Base-by-base conservation (phyloP, 2,888 invertebrate genomes). In the Ormia ochracea region DNA sequence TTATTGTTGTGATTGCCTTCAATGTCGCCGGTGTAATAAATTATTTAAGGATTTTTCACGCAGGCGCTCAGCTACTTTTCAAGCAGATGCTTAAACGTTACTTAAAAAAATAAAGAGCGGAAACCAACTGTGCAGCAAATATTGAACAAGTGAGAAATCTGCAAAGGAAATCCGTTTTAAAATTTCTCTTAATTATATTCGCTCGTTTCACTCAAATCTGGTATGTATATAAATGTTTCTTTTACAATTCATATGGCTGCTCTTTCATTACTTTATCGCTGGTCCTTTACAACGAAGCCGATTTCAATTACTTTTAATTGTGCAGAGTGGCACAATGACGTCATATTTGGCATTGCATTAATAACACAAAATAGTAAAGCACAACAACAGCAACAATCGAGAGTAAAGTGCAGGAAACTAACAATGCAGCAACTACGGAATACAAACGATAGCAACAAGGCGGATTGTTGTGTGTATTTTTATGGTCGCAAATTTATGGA, bases 11-110 rank as follows among this genome's bases (percentile, higher is more conserved):
- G 79, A 72, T 75, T 63, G 68, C 68, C 75, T 82, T 70, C 72
- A 82, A 82, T 79, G 74, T 83, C 81, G 83, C 83, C 83, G 83
- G 83, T 83, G 78, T 82, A 78, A 83, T 83, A 83, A 83, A 83
- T 83, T 83, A 82, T 83, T 75, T 58, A 74, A 65, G 21, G 58
- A 43, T 72, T 73, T 66, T 63, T 41, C 66, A 28, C 75, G 58
- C 81, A 66, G 70, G 81, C 83, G 81, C 80, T 19, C 7, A 28
- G 14, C 2, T 7, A 9, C 23, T 17, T 1, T 45, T 17, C 28
- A 59, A 12, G 21, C 19, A 14, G 9, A 31, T 33, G 41, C 2
- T 48, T 31, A 54, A 75, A 66, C 72, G 56, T 23, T 4, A 10
- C 23, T 17, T 21, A 9, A 10, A 12, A 7, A n/a, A 3, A 21